A percentile compares a stretch with the other conserved stretches of the same genome.
These are phyloP conservation scores for Spilogale gracilis DNA, from an alignment of 2,113 vertebrate species.

Conservation along the genomic window DNA sequence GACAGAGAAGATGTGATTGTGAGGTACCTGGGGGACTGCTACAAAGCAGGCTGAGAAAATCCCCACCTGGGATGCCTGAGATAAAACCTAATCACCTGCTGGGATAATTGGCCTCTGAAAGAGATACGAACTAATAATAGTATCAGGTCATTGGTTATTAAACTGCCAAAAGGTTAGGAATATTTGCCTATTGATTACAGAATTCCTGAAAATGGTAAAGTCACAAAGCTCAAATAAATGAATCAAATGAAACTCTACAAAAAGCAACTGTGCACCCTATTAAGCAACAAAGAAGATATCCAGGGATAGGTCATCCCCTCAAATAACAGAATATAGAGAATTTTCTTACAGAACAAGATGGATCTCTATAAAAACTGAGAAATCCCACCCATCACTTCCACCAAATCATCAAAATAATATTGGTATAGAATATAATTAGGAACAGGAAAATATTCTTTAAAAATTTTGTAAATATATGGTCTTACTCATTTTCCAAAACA, in stretches of 20 bases:
- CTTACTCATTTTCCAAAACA: conserved; percentile 54
- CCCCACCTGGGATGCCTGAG: conserved; percentile 66
- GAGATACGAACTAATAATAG: conserved; percentile 68
- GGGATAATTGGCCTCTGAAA: conserved; percentile 72
- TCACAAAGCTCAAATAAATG: conserved; percentile 64
- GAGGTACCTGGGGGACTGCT: conserved; percentile 49
- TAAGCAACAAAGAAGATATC: conserved; percentile 23
- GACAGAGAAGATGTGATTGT: conserved; percentile 68
- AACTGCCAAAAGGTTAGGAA: conserved; percentile 65
- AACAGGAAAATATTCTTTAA: conserved; percentile 47
- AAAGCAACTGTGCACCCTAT: conserved; percentile 6
- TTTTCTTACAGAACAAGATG: neutral
- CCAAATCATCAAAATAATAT: conserved; percentile 14
- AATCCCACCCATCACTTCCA: neutral
- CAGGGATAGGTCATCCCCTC: conserved; percentile 5
- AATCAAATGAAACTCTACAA: conserved; percentile 42
- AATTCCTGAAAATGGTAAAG: conserved; percentile 57
- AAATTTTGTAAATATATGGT: neutral
- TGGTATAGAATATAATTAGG: conserved; percentile 8
- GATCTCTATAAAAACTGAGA: conserved; percentile 15
- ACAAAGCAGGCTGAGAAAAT: conserved; percentile 71
- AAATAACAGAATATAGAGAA: neutral
- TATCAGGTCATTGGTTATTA: conserved; percentile 62
- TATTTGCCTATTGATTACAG: conserved; percentile 70
- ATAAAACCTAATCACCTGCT: conserved; percentile 68